A percentile compares a stretch with the other conserved stretches of the same genome.
These are phyloP conservation scores for Phrynocephalus vlangalii DNA, from an alignment of 2,797 vertebrate species.

Conservation along the genomic window DNA sequence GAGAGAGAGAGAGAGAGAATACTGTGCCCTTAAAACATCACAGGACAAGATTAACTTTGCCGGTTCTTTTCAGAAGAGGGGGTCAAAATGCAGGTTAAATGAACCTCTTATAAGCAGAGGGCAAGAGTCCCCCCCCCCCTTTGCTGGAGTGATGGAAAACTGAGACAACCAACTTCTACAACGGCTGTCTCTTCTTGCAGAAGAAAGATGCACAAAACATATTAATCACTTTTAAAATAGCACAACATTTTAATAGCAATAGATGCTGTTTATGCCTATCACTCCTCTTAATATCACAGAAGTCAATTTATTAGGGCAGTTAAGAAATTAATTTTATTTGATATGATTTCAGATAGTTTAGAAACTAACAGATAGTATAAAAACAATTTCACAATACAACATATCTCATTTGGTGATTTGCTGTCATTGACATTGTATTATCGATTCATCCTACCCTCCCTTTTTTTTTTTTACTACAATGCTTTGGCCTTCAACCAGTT, in stretches of 20 bases:
- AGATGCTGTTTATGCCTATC: conserved; percentile 43
- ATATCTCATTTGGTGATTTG: no score
- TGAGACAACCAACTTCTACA: conserved; percentile 46
- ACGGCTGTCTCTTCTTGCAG: conserved; percentile 22
- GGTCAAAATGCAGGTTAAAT: neutral
- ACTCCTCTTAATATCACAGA: conserved; percentile 39
- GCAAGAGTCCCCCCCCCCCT: conserved; percentile 39
- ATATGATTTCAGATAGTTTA: neutral
- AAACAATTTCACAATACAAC: no score
- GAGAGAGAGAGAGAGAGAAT: conserved; percentile 14
- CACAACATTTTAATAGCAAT: conserved; percentile 34
- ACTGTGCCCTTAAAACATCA: conserved; percentile 45
- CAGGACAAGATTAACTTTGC: conserved; percentile 30
- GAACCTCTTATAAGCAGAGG: neutral
- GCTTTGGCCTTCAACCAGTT: no score
- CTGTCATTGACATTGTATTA: no score
- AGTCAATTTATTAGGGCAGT: conserved; percentile 17
- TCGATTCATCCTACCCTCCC: no score
- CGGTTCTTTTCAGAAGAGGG: neutral
- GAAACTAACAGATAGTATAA: neutral
- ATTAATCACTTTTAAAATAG: conserved; percentile 57
- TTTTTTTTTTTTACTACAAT: no score
- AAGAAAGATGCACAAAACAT: conserved; percentile 47
- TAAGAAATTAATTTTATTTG: neutral
- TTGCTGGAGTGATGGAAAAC: conserved; percentile 61